A percentile compares a stretch with the other conserved stretches of the same genome.
Evolutionary conservation across 2,888 invertebrate genomes (phyloP).

Genomic region (Adineta ricciae): DNA sequence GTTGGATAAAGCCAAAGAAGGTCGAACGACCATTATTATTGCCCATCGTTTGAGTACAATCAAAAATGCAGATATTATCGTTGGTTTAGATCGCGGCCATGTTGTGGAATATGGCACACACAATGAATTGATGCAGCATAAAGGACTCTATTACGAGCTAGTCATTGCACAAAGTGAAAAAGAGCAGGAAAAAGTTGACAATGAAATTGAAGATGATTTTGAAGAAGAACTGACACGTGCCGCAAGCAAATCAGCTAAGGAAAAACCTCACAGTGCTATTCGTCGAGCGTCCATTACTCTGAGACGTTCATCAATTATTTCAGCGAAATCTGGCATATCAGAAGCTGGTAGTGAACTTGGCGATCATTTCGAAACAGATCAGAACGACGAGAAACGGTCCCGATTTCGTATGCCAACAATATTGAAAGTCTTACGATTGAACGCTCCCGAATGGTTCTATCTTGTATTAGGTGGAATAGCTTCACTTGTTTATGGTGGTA

Average conservation of each 20-base stretch:
- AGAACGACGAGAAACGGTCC: not conserved
- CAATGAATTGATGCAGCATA: slow-evolving; percentile 20
- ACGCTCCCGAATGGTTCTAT: not conserved
- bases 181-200: not conserved
- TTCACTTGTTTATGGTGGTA: too few relatives aligned
- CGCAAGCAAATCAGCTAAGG: too few relatives aligned
- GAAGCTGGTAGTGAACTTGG: too few relatives aligned
- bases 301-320: too few relatives aligned
- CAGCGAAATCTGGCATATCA: too few relatives aligned
- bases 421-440: not conserved
- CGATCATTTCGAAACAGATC: not conserved
- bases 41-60: slow-evolving; percentile 61
- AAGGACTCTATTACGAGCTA: slow-evolving; percentile 32
- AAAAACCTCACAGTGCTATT: too few relatives aligned
- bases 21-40: slow-evolving; percentile 40
- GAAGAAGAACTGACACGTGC: too few relatives aligned
- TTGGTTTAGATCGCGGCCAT: slow-evolving; percentile 46
- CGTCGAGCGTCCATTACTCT: too few relatives aligned
- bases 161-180: slow-evolving; percentile 18
- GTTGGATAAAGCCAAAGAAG: slow-evolving; percentile 35
- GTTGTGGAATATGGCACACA: slow-evolving; percentile 34
- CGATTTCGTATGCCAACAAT: not conserved
- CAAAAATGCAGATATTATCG: slow-evolving; percentile 62
- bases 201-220: not conserved
- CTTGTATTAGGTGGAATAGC: not conserved